Base-by-base conservation (phyloP, 2,888 invertebrate species). In the Orthosia gothica region DNA sequence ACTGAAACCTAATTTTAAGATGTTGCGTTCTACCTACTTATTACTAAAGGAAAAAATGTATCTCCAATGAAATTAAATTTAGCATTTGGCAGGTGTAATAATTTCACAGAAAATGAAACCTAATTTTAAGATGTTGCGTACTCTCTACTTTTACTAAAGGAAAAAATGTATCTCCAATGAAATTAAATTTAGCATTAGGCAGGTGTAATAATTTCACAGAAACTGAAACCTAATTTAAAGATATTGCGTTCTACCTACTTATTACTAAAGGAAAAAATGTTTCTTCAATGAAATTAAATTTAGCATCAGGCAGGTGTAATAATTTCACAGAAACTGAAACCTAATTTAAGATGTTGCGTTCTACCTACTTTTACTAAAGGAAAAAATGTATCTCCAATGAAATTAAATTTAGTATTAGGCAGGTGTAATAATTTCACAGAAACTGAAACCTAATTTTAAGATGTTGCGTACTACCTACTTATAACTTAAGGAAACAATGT, bases 321-420 rank as follows among this genome's bases (percentile, higher is more conserved):
- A 54, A 70, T 59, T 75, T 70, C 47, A 54, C 58, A 77, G 69
- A 70, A 75, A 70, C 52, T 78, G 59, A 59, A 78, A 78, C 52
- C 55, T 47, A 47, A 20, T 32, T 40, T 65, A 78, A 47, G 23
- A 20, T 32, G 12, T n/a, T 52, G 5, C n/a, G 12, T 49, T 15
- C 9, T 13, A 32, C 32, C 32, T 32, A 7, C 7, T 32, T 32
- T 32, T 32, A 32, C 32, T 32, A 7, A 32, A 32, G 32, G 32
- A 32, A 32, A 32, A 5, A 32, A 32, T 0, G 1, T 32, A 32
- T 32, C 32, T 32, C 32, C 32, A 32, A 32, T 32, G 7, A 32
- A 32, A 32, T 32, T 32, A 7, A 32, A 32, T 32, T 7, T 32
- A 32, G 32, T 0, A 16, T 15, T 32, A 32, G 32, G 32, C n/a